Evolutionary conservation across 1,140 invertebrate genomes (phyloP).

Genomic region (Bombus difficillimus): DNA sequence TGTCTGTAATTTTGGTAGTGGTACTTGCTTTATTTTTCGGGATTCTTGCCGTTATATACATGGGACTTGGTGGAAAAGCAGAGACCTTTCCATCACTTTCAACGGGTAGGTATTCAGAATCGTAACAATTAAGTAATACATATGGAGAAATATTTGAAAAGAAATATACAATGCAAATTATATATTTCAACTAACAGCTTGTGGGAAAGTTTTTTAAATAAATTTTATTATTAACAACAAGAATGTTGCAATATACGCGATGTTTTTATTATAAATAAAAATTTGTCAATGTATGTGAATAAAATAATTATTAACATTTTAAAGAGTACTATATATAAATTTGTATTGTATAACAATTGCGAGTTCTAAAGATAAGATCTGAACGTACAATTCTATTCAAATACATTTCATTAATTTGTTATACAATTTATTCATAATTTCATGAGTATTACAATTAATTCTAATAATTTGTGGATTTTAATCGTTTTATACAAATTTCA

Average conservation of each 20-base stretch:
- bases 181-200: constrained; percentile 44
- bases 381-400: background rate
- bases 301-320: constrained; percentile 34
- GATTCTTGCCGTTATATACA: constrained; percentile 86
- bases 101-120: constrained; percentile 79
- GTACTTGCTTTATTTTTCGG: constrained; percentile 86
- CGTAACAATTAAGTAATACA: constrained; percentile 39
- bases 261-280: constrained; percentile 29
- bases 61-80: constrained; percentile 82
- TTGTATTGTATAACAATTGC: constrained; percentile 28
- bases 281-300: constrained; percentile 21
- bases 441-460: background rate
- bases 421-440: constrained; percentile 3
- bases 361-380: background rate
- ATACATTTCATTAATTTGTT: background rate
- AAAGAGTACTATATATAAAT: constrained; percentile 5
- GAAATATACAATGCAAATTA: constrained; percentile 20
- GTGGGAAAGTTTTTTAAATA: constrained; percentile 32
- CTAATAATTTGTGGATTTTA: background rate
- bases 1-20: constrained; percentile 86
- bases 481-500: constrained; percentile 23
- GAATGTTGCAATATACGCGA: constrained; percentile 1
- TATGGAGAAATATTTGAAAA: constrained; percentile 3
- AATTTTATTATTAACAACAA: constrained; percentile 13
- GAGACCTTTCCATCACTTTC: constrained; percentile 76